These are phyloP conservation scores for Tachina lurida DNA, from an alignment of 2,888 invertebrate species.

Conservation along the genomic window DNA sequence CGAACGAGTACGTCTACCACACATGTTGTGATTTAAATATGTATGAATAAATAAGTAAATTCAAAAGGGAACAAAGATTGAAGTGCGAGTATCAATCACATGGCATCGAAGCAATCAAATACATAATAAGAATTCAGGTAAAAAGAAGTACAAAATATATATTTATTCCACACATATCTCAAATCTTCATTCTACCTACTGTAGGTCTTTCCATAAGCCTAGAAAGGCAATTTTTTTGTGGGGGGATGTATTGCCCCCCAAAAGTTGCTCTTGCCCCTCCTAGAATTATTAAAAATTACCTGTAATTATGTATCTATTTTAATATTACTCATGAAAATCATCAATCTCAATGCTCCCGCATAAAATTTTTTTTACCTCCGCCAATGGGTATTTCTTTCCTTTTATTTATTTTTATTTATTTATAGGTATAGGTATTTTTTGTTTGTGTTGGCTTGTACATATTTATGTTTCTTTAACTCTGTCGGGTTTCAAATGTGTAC, in stretches of 20 bases:
- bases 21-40: conserved; percentile 68
- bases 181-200: conserved; percentile 41
- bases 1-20: conserved; percentile 48
- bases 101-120: conserved; percentile 21
- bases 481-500: conserved; percentile 1
- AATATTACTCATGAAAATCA: too few species aligned
- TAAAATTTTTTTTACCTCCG: too few species aligned
- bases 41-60: conserved; percentile 65
- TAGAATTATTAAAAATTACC: too few species aligned
- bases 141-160: conserved; percentile 31
- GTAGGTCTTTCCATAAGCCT: neutral
- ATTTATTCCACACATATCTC: conserved; percentile 19
- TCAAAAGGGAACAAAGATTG: conserved; percentile 44
- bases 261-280: neutral
- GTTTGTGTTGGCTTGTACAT: neutral
- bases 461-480: conserved; percentile 1
- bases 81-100: conserved; percentile 48
- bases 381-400: too few species aligned
- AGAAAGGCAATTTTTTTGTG: too few species aligned
- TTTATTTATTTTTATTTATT: too few species aligned
- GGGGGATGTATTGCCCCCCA: neutral
- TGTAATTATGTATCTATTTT: too few species aligned
- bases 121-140: conserved; percentile 28
- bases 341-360: too few species aligned
- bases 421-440: too few species aligned